Percentiles rank a stretch among this genome's conserved stretches.
These are phyloP conservation scores for Drosophila arawakana DNA, from an alignment of 1,140 invertebrate genomes.

Conservation along the genomic window DNA sequence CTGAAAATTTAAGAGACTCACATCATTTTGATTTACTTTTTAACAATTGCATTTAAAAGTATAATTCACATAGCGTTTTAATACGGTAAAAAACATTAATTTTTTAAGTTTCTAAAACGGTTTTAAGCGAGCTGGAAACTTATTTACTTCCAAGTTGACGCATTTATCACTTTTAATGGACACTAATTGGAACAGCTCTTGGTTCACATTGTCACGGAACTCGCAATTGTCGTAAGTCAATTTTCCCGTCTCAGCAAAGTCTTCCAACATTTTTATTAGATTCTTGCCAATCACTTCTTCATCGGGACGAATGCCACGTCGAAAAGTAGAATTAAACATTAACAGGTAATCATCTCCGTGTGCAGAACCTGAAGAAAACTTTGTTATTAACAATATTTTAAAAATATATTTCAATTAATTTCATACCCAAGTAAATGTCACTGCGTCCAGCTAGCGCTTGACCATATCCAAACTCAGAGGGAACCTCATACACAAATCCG, in stretches of 20 bases:
- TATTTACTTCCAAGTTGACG: background rate
- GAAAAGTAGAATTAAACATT: constrained; percentile 41
- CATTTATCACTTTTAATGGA: constrained; percentile 10
- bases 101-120: no score
- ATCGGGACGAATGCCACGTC: constrained; percentile 9
- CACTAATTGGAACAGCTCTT: constrained; percentile 16
- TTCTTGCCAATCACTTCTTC: constrained; percentile 38
- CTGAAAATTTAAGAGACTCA: no score
- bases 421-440: constrained; percentile 48
- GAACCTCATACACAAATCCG: constrained; percentile 57
- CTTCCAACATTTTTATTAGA: constrained; percentile 46
- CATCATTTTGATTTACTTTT: no score
- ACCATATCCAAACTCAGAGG: constrained; percentile 24
- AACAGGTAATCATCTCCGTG: constrained; percentile 62
- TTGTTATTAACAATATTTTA: background rate
- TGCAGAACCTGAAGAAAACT: constrained; percentile 38
- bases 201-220: constrained; percentile 9
- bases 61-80: no score
- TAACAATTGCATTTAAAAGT: no score
- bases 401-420: background rate
- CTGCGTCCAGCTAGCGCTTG: constrained; percentile 29
- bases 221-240: constrained; percentile 6
- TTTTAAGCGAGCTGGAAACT: constrained; percentile 2
- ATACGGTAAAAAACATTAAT: no score
- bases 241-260: constrained; percentile 20